Conservation (phyloP, 37 sponge, comb jelly and placozoan genomes). For the Chondrosia reniformis region DNA sequence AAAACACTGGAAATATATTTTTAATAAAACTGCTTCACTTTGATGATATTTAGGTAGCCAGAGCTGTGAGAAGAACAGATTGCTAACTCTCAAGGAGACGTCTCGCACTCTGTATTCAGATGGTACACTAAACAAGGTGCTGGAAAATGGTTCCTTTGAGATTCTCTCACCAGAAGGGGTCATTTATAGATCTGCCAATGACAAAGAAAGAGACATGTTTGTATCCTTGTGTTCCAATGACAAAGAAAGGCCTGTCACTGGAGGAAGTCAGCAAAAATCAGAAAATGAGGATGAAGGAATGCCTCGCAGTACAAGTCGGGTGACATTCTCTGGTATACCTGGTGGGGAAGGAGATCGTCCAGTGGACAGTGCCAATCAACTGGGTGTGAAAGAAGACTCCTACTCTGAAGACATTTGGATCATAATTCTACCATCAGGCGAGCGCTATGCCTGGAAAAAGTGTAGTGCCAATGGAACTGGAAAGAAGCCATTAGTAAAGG, state of each 20-base stretch:
- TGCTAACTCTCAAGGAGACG: conserved; percentile 8
- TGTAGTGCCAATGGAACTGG: too few species aligned
- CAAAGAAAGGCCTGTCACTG: background rate
- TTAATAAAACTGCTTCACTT: background rate
- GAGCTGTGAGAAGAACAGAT: conserved; percentile 9
- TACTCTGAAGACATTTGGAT: background rate
- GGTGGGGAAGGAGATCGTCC: background rate
- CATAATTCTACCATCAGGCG: background rate
- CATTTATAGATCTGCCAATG: conserved; percentile 36
- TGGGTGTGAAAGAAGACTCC: background rate
- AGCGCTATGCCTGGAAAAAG: background rate
- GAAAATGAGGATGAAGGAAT: background rate
- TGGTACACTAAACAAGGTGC: conserved; percentile 37
- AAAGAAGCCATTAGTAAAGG: background rate
- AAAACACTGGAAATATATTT: too few species aligned
- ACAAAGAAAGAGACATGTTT: background rate
- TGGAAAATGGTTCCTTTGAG: conserved; percentile 17
- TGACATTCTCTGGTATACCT: background rate
- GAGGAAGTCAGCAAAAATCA: background rate
- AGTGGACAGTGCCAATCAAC: background rate
- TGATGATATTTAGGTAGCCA: conserved; percentile 1
- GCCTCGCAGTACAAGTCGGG: conserved; percentile 6
- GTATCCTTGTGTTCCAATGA: background rate
- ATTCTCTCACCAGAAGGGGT: conserved; percentile 51
- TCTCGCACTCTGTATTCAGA: conserved; percentile 35